Percentiles rank a stretch among this genome's conserved stretches.
Conservation (phyloP, 2,888 invertebrate species). For the Elmis aenea region DNA sequence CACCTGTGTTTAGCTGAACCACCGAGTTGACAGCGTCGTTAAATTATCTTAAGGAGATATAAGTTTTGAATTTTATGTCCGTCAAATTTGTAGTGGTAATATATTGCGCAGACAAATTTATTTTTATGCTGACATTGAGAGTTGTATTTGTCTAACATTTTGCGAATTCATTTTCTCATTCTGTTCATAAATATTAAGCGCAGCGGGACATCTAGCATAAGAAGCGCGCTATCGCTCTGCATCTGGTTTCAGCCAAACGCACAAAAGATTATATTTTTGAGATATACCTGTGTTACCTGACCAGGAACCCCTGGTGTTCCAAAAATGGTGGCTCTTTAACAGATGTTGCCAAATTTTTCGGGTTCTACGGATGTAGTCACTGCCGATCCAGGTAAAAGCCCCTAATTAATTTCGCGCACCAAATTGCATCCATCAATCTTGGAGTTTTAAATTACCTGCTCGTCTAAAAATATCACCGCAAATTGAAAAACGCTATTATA, state of each 20-base stretch:
- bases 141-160: background rate
- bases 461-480: slow-evolving; percentile 22
- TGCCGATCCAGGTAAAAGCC: background rate
- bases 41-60: slow-evolving; percentile 11
- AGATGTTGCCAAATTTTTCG: slow-evolving; percentile 14
- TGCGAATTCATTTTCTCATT: slow-evolving; percentile 14
- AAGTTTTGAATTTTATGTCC: no score
- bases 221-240: slow-evolving; percentile 27
- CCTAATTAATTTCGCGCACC: background rate
- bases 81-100: no score
- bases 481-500: slow-evolving; percentile 50
- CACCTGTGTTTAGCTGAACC: slow-evolving; percentile 30
- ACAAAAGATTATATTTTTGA: slow-evolving; percentile 16
- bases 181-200: slow-evolving; percentile 25
- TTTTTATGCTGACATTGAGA: background rate
- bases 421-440: background rate
- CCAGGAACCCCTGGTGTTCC: slow-evolving; percentile 7
- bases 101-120: no score
- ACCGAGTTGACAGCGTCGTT: slow-evolving; percentile 5
- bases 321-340: slow-evolving; percentile 11
- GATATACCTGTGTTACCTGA: slow-evolving; percentile 10
- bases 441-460: background rate
- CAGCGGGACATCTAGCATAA: slow-evolving; percentile 30
- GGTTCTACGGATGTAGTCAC: no score
- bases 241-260: slow-evolving; percentile 27